Evolutionary conservation across 1,140 invertebrate species (phyloP), one percentile per base, ranked within the genome.

Genomic region (Mizuhopecten yessoensis): DNA sequence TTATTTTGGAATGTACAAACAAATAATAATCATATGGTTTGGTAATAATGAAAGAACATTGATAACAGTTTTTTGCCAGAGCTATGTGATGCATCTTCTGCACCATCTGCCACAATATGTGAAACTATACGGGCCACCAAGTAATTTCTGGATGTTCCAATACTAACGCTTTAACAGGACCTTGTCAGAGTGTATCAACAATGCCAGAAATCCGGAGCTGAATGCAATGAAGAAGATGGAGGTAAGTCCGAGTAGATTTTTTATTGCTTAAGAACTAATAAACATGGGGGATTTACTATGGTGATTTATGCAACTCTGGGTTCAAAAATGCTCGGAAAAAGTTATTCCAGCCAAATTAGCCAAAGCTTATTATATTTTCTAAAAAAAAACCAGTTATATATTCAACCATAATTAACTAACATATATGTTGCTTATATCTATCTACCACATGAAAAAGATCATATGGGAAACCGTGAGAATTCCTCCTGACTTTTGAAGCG

Each of bases 21-120:
- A n/a, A n/a, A n/a, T n/a, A n/a, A n/a, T n/a, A n/a, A n/a, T n/a
- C n/a, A n/a, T n/a, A n/a, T n/a, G n/a, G n/a, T n/a, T n/a, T n/a
- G n/a, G n/a, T n/a, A n/a, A n/a, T n/a, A n/a, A n/a, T n/a, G n/a
- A n/a, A n/a, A n/a, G n/a, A n/a, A n/a, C n/a, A n/a, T n/a, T n/a
- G n/a, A n/a, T n/a, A n/a, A n/a, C n/a, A n/a, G n/a, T n/a, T 87
- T 87, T 34, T n/a, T 88, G 20, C 23, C 34, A 88, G 87, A 36
- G 34, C 7, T 88, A 13, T 39, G 33, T 34, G 11, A 86, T 89
- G 34, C 88, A 89, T 49, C 20, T 75, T 0, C 23, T 89, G 0
- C 88, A 89, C 57, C 88, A 89, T 36, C 33, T 89, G 49, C 49
- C 88, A n/a, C 49, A 89, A 23, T 89, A 89, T 23, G 29, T 89